phyloP scores from a whole-genome alignment of 2,113 vertebrate species.

The Rattus rattus region DNA sequence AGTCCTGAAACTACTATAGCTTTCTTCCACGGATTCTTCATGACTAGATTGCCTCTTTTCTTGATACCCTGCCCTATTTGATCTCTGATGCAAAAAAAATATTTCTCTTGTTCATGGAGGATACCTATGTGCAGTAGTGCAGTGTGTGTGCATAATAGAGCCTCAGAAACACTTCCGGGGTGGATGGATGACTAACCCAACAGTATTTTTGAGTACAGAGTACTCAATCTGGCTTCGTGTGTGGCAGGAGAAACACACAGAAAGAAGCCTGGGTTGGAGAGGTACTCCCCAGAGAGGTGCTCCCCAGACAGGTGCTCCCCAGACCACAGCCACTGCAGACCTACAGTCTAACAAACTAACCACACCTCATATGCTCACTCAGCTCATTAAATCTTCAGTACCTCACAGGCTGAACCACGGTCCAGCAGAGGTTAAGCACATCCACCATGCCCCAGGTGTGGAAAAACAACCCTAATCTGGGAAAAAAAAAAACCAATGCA shows the following conservation, averaged over 20 bases:
- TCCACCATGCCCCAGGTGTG: neutral
- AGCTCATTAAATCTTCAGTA: neutral
- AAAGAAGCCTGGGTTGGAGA: neutral
- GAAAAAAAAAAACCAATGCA: neutral
- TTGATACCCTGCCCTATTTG: neutral
- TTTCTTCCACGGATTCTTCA: neutral
- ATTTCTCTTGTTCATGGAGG: neutral
- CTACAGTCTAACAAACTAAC: fast-evolving
- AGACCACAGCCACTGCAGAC: fast-evolving
- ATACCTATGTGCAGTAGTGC: neutral
- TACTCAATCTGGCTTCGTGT: fast-evolving
- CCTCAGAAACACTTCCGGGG: neutral
- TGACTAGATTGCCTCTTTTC: neutral
- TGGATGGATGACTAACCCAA: fast-evolving
- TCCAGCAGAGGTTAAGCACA: fast-evolving
- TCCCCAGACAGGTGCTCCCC: fast-evolving
- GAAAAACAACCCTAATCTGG: neutral
- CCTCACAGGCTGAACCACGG: neutral
- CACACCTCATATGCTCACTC: fast-evolving
- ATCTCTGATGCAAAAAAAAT: neutral
- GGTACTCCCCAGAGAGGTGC: fast-evolving
- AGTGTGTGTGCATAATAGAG: fast-evolving
- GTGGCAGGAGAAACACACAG: no score
- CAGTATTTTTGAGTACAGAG: neutral
- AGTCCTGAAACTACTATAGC: fast-evolving